Base-by-base conservation (phyloP, 2,888 invertebrate genomes). In the Phyllotreta cruciferae region DNA sequence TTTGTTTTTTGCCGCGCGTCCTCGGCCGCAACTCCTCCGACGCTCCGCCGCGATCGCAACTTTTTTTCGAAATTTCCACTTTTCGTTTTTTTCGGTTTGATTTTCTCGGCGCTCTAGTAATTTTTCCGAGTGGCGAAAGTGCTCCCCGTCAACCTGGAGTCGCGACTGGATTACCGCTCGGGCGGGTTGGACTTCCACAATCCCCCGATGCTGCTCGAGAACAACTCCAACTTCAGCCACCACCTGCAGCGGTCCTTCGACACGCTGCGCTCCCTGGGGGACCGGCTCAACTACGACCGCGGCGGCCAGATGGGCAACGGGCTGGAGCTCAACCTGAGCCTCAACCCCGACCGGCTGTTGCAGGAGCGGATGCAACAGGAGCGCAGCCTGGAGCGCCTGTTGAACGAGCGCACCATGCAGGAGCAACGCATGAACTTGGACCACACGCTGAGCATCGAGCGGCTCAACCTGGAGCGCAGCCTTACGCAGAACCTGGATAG, bases 101-200 rank as follows among this genome's bases (percentile, higher is more conserved):
- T 57, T n/a, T 53, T 45, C 13, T 4, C 1, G 2, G 24, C 24
- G 24, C 24, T 4, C 24, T 24, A 24, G 4, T 3, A 24, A 24
- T 24, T 24, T 24, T 24, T 24, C n/a, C 24, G 24, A 3, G 24
- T 24, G 24, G 24, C 24, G 24, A 24, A 24, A 24, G 24, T 24
- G 24, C 24, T 1, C 24, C n/a, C 56, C 49, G 62, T 56, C 37
- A 70, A 75, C 66, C 79, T 81, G 82, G 81, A 81, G 74, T 79
- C 80, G 60, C 77, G 81, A 58, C 73, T 82, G 73, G 82, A 82
- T 64, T 82, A 81, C 68, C 77, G 82, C 42, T 67, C 75, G 13
- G 80, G 80, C 44, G 81, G 81, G 63, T 75, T 82, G 77, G 82
- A 82, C 66, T 81, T 81, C 71, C 81, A 81, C 75, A 78, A 78